Evolutionary conservation across 1,140 invertebrate species (phyloP), one percentile per base, ranked within the genome.

Genomic region (Kradibia gibbosae): DNA sequence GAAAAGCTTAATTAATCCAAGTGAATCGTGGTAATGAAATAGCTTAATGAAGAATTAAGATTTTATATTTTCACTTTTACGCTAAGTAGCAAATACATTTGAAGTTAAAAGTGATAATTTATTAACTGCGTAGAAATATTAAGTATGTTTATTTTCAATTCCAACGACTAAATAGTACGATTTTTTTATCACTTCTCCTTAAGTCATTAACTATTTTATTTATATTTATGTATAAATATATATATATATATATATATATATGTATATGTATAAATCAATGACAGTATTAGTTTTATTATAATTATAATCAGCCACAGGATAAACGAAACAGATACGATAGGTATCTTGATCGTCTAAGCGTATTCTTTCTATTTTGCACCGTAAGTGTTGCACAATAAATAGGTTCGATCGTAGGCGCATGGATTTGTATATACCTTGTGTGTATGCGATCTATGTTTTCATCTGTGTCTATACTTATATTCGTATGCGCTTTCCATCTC

Each of bases 351-450:
- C 25, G 2, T 31, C 10, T 57, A 28, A 11, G 15, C 15, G 25
- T 5, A 31, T 39, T 31, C 34, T 8, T 36, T 39, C 36, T 39
- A n/a, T 39, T 67, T 39, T 39, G 0, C 34, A 39, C n/a, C 39
- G 25, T 36, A 15, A 36, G n/a, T 65, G n/a, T 67, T 67, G 39
- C 62, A 39, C 62, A 67, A 67, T 67, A 39, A n/a, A 36, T 67
- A 36, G 5, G 22, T 39, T 39, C 11, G n/a, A 31, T 39, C 17
- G 15, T 67, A 17, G 7, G 34, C 62, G n/a, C 34, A 67, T 36
- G 62, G 3, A 67, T 22, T 36, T 67, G 62, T 28, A 20, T 5
- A 22, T 36, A 67, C 39, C 62, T n/a, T 36, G 17, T 22, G 36
- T 39, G n/a, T 22, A 67, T 13, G 39, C 20, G 22, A 25, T 67